phyloP scores from a whole-genome alignment of 2,888 invertebrate genomes.

The Petrolisthes manimaculis region DNA sequence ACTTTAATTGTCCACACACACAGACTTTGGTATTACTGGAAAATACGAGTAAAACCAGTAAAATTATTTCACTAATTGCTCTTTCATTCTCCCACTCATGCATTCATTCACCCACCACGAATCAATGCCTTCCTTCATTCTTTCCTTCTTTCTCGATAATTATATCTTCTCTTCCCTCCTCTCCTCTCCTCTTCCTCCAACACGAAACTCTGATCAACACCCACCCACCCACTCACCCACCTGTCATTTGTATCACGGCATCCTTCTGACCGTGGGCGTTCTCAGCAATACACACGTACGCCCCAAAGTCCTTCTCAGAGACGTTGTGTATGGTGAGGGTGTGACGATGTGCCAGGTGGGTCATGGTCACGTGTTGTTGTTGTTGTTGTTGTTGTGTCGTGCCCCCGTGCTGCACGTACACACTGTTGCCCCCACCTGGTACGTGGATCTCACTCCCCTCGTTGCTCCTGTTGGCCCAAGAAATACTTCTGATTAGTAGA shows the following conservation, averaged over 20 bases:
- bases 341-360: neutral
- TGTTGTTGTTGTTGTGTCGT: neutral
- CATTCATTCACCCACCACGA: neutral
- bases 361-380: neutral
- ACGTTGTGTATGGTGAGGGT: slow-evolving; percentile 12
- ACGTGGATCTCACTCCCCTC: neutral
- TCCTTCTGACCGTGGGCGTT: slow-evolving; percentile 15
- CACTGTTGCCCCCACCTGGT: neutral
- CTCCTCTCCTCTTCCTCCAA: neutral
- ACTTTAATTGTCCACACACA: too few relatives aligned
- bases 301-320: slow-evolving; percentile 22
- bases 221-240: neutral
- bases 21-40: too few relatives aligned
- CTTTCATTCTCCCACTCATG: neutral
- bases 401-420: neutral
- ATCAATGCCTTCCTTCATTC: neutral
- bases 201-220: neutral
- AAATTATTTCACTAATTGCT: too few relatives aligned
- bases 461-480: too few relatives aligned
- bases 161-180: neutral
- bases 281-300: neutral
- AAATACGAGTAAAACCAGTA: too few relatives aligned
- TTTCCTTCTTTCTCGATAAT: neutral
- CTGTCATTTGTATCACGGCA: neutral
- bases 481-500: too few relatives aligned